Percentiles rank a stretch among this genome's conserved stretches.
These are phyloP conservation scores for Stramonita haemastoma DNA, from an alignment of 2,888 invertebrate genomes.

Conservation along the genomic window DNA sequence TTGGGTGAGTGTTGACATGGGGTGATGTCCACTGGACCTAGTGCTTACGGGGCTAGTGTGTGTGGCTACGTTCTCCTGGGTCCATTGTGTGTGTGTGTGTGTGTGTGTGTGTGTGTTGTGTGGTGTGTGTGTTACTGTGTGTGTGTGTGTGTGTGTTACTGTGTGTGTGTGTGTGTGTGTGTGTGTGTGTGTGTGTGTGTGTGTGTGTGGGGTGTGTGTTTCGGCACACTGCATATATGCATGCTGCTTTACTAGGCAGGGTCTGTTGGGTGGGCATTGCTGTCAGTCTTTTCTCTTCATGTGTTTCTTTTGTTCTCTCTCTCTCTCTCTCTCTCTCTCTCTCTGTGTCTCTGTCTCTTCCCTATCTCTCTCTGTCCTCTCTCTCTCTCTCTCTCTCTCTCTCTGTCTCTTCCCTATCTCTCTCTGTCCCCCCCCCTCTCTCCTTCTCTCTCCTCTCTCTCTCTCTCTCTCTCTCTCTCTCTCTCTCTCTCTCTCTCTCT, in stretches of 20 bases:
- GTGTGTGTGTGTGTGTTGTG: neutral
- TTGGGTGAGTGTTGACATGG: neutral
- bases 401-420: too few relatives aligned
- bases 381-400: too few relatives aligned
- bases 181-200: neutral
- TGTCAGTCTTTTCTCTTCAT: neutral
- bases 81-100: neutral
- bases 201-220: neutral
- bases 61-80: neutral
- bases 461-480: too few relatives aligned
- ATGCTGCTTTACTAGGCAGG: neutral
- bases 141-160: neutral
- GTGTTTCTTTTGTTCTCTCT: neutral
- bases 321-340: neutral
- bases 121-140: neutral
- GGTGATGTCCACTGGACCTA: too few relatives aligned
- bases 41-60: too few relatives aligned
- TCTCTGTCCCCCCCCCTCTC: too few relatives aligned
- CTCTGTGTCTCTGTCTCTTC: too few relatives aligned
- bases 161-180: constrained; percentile 4
- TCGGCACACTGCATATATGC: neutral
- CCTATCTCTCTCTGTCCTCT: too few relatives aligned
- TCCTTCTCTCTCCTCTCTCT: too few relatives aligned
- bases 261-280: too few relatives aligned
- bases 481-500: too few relatives aligned